Conservation (phyloP, 2,113 vertebrate genomes). For the Amphiprion percula region DNA sequence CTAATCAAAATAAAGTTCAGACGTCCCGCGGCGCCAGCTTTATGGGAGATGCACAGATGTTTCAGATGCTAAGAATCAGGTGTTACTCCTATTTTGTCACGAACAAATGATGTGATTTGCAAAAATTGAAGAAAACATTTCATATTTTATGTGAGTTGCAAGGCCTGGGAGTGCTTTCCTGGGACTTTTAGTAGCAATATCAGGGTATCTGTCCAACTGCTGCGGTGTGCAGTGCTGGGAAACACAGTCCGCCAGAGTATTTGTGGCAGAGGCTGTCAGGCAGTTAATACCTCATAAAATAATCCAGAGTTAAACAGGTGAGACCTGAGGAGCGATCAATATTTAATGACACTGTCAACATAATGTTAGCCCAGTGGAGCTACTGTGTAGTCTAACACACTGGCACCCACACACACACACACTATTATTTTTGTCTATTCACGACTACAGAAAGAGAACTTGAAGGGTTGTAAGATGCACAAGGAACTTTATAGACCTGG, state of each 20-base stretch:
- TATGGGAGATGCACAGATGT: conserved; percentile 38
- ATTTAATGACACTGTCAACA: conserved; percentile 40
- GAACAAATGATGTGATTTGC: conserved; percentile 46
- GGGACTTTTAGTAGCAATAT: conserved; percentile 25
- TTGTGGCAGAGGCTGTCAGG: conserved; percentile 7
- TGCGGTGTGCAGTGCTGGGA: neutral
- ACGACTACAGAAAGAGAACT: neutral
- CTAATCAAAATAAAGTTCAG: conserved; percentile 61
- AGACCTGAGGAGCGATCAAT: conserved; percentile 29
- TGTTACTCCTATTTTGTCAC: conserved; percentile 31
- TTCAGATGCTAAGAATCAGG: conserved; percentile 44
- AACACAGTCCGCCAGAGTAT: neutral
- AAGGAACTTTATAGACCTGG: no score
- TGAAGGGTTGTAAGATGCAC: neutral
- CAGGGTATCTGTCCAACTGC: conserved; percentile 12
- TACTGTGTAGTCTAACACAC: neutral
- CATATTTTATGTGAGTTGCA: conserved; percentile 12
- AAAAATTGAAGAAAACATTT: conserved; percentile 12
- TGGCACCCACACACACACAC: conserved; percentile 1
- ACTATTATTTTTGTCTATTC: neutral
- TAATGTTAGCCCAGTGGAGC: conserved; percentile 22
- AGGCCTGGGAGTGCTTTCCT: conserved; percentile 17
- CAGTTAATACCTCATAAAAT: conserved; percentile 48
- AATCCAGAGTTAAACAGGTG: conserved; percentile 43
- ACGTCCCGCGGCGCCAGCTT: neutral